These are phyloP conservation scores for Gnathonemus longibarbis DNA, from an alignment of 2,113 vertebrate species.

Conservation along the genomic window DNA sequence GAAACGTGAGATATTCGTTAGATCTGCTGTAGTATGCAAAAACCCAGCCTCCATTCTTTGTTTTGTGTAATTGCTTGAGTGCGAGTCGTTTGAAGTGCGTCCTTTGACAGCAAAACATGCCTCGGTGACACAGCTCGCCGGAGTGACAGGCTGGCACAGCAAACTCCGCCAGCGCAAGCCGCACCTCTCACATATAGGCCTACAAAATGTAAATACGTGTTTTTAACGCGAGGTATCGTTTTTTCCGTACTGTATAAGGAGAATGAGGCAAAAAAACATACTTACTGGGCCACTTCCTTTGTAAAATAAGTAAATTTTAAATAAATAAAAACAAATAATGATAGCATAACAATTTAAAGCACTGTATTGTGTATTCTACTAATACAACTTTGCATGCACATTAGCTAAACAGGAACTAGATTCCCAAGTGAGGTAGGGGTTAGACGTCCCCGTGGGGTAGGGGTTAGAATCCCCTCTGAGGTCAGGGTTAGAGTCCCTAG, in stretches of 20 bases:
- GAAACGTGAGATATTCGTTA: background rate
- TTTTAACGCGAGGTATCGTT: background rate
- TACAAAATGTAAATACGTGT: background rate
- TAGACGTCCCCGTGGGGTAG: too few species aligned
- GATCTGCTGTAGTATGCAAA: background rate
- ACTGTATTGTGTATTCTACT: background rate
- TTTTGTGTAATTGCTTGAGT: background rate
- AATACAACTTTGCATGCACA: background rate
- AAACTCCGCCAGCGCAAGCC: background rate
- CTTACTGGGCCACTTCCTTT: background rate
- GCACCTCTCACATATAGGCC: background rate
- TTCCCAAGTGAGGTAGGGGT: background rate
- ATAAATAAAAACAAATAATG: background rate
- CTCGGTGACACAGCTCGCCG: background rate
- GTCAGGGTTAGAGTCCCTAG: too few species aligned
- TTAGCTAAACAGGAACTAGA: background rate
- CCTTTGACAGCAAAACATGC: background rate
- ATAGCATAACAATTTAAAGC: background rate
- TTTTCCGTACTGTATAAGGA: background rate
- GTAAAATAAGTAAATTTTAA: background rate
- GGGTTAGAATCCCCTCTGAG: too few species aligned
- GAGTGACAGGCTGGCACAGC: background rate
- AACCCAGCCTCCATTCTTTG: background rate
- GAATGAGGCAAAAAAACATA: background rate
- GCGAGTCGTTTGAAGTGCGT: background rate